Conservation (phyloP, 1,140 invertebrate species). For the Schmidtea mediterranea region DNA sequence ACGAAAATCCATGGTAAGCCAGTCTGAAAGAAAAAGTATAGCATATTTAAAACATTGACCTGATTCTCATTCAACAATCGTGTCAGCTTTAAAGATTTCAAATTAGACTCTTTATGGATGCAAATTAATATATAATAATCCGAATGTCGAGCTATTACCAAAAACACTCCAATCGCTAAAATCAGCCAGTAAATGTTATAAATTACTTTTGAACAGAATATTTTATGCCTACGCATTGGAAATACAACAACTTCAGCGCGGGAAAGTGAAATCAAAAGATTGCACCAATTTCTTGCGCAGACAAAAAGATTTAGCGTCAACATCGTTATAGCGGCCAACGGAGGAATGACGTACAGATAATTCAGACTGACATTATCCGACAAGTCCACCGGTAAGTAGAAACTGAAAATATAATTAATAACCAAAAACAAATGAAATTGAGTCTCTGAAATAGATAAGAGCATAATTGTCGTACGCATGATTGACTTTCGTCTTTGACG, state of each 20-base stretch:
- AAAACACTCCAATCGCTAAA: neutral
- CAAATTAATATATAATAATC: neutral
- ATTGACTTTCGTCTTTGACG: too few relatives aligned
- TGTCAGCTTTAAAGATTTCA: neutral
- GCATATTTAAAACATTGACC: neutral
- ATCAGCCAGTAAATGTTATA: neutral
- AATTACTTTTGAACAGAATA: neutral
- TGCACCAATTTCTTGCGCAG: conserved; percentile 2
- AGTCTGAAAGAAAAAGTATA: conserved; percentile 3
- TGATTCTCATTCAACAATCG: neutral
- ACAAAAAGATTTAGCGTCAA: neutral
- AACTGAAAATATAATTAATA: too few relatives aligned
- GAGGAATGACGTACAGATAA: too few relatives aligned
- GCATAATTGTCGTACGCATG: too few relatives aligned
- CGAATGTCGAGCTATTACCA: neutral
- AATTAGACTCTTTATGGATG: too few relatives aligned
- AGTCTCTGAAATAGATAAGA: too few relatives aligned
- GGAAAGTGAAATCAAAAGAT: conserved; percentile 2
- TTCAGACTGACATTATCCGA: too few relatives aligned
- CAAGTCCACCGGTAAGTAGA: too few relatives aligned
- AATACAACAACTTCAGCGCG: neutral
- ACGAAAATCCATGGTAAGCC: conserved; percentile 2
- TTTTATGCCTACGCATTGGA: neutral
- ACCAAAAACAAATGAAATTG: too few relatives aligned
- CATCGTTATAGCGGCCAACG: neutral